Evolutionary conservation across 2,113 vertebrate genomes (phyloP).

Genomic region (Pachycephala philippinensis): DNA sequence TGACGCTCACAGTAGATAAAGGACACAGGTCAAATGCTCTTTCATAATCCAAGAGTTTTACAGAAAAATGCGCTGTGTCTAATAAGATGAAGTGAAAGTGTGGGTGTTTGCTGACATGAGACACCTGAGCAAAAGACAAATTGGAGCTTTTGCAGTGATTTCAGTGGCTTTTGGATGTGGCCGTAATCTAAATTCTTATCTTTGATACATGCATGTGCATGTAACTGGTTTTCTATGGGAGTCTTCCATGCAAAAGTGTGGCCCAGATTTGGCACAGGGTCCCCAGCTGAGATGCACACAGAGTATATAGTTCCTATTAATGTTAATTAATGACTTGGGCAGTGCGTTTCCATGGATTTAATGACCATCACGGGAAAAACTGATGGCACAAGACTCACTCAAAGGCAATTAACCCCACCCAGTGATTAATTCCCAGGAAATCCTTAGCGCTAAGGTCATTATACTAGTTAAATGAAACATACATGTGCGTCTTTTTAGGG

Average conservation of each 20-base stretch:
- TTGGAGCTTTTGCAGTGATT: neutral
- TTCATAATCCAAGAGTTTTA: neutral
- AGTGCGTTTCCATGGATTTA: neutral
- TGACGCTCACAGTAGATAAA: neutral
- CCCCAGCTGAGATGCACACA: neutral
- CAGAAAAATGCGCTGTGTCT: neutral
- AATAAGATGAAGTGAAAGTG: neutral
- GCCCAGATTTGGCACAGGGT: neutral
- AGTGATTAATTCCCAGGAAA: conserved; percentile 10
- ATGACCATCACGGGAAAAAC: neutral
- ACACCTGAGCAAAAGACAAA: neutral
- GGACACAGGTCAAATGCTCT: neutral
- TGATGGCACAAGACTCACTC: neutral
- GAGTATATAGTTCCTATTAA: neutral
- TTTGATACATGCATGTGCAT: neutral
- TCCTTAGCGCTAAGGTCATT: neutral
- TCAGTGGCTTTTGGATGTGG: neutral
- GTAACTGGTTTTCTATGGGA: neutral
- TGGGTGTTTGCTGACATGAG: neutral
- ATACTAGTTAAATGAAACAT: neutral
- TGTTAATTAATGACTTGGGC: neutral
- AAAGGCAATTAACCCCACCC: neutral
- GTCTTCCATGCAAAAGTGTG: neutral
- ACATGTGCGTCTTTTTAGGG: neutral
- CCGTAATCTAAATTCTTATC: neutral